Conservation (phyloP, 2,797 vertebrate species). For the Pangasius macronema region DNA sequence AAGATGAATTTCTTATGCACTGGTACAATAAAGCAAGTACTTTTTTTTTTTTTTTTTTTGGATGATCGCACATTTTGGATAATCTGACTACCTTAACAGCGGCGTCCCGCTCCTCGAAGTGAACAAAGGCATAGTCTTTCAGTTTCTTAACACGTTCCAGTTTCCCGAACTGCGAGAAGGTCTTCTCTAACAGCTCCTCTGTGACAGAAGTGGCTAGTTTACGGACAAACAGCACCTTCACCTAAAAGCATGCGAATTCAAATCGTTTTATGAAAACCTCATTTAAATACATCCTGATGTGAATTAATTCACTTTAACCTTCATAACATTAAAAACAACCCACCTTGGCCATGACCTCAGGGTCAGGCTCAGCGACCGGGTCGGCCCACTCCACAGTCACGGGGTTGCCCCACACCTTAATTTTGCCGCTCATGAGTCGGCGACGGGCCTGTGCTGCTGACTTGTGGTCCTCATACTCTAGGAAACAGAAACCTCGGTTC, state of each 20-base stretch:
- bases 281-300: neutral
- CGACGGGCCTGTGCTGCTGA: conserved; percentile 97
- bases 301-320: neutral
- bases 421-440: conserved; percentile 98
- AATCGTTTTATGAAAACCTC: neutral
- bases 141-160: conserved; percentile 98
- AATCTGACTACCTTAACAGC: conserved; percentile 85
- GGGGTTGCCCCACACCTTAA: conserved; percentile 98
- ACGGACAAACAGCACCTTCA: conserved; percentile 98
- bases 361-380: conserved; percentile 96
- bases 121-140: conserved; percentile 98
- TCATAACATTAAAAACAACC: neutral
- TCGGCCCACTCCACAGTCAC: conserved; percentile 99
- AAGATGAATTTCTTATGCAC: neutral
- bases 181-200: conserved; percentile 95
- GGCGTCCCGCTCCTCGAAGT: conserved; percentile 96
- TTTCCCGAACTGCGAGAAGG: conserved; percentile 97
- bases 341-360: conserved; percentile 98
- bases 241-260: conserved; percentile 69
- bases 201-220: conserved; percentile 96
- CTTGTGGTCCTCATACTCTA: conserved; percentile 99
- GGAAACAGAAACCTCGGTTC: conserved; percentile 98
- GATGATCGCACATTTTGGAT: neutral
- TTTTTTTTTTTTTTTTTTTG: neutral
- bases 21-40: neutral